Evolutionary conservation across 2,888 invertebrate species (phyloP).

Genomic region (Allolobophora icterica): DNA sequence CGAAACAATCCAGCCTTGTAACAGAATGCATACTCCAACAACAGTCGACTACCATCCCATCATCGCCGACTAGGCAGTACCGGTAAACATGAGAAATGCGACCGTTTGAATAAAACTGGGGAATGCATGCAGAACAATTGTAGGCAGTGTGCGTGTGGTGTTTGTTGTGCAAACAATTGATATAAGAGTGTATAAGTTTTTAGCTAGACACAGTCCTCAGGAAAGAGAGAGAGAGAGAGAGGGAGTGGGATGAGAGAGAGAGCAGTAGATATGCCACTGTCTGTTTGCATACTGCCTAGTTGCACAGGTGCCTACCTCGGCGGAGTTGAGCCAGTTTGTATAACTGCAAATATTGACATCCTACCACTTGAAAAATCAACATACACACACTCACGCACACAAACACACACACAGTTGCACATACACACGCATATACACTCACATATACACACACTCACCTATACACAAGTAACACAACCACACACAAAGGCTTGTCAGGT

Average conservation of each 20-base stretch:
- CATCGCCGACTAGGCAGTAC: not conserved
- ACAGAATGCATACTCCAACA: not conserved
- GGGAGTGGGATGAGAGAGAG: not conserved
- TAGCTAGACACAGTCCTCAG: not conserved
- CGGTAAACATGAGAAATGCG: not conserved
- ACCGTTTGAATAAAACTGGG: not conserved
- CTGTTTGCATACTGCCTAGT: not conserved
- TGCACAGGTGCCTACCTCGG: not conserved
- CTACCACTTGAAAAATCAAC: slow-evolving; percentile 12
- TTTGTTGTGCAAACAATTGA: not conserved
- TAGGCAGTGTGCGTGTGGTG: not conserved
- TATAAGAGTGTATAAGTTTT: slow-evolving; percentile 17
- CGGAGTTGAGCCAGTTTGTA: slow-evolving; percentile 6
- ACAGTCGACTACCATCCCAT: not conserved
- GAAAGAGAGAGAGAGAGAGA: not conserved
- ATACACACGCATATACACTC: not conserved
- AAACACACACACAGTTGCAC: no score
- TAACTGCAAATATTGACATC: slow-evolving; percentile 1
- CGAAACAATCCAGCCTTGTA: not conserved
- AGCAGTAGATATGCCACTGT: not conserved
- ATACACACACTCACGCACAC: not conserved
- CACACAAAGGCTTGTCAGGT: not conserved
- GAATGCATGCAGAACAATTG: not conserved
- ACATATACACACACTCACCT: not conserved
- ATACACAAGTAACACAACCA: not conserved